Evolutionary conservation across 92 coral and sea anemone genomes (phyloP).

Genomic region (Desmophyllum pertusum): DNA sequence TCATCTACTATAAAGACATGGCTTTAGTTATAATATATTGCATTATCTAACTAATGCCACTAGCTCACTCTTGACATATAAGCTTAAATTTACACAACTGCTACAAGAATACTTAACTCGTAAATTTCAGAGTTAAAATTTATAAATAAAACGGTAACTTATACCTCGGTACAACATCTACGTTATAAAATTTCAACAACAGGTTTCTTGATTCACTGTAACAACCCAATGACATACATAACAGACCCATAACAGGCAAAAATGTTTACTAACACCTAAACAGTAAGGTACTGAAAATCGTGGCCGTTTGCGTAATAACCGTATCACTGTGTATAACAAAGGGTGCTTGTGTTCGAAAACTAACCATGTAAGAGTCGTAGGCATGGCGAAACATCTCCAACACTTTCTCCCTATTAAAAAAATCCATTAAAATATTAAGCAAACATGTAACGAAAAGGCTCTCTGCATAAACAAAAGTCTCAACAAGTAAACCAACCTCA

Average conservation of each 20-base stretch:
- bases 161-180: not conserved
- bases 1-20: not conserved
- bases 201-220: not conserved
- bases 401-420: constrained; percentile 79
- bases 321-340: not conserved
- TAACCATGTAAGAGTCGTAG: constrained; percentile 95
- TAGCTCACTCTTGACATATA: not conserved
- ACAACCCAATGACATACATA: not conserved
- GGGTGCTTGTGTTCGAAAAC: constrained; percentile 32
- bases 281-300: not conserved
- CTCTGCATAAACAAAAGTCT: not conserved
- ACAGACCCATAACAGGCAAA: too few relatives aligned
- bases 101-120: not conserved
- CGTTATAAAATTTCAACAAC: not conserved
- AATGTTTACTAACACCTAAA: not conserved
- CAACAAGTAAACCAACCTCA: constrained; percentile 62
- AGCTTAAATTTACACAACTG: not conserved
- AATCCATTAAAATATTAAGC: not conserved
- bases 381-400: constrained; percentile 98
- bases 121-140: not conserved
- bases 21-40: not conserved
- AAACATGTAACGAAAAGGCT: not conserved
- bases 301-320: constrained; percentile 17
- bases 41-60: not conserved
- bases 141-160: not conserved